Base-by-base conservation (phyloP, 2,888 invertebrate species). In the Brachynemurus nebulosus region DNA sequence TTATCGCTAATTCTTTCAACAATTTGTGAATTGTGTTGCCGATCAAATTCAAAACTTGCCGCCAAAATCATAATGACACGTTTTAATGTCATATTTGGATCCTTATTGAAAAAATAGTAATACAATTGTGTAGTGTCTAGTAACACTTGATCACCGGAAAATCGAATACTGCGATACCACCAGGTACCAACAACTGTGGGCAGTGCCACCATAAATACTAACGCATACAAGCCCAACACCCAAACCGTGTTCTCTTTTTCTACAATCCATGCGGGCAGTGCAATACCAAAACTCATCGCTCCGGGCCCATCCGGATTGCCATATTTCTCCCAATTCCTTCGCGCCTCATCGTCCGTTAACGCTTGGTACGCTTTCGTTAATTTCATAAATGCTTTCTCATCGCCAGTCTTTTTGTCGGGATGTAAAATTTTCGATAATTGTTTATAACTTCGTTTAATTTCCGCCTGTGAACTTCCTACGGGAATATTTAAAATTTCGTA, bases 301-400 rank as follows among this genome's bases (percentile, higher is more conserved):
- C 95, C 96, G 0, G 98, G 98, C 3, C 98, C 98, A 72, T 99
- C 98, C 1, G 98, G 98, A 71, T 99, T 98, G 17, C 98, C 98
- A 74, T 96, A 95, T 62, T 90, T 90, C 61, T 97, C 95, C 91
- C 95, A 99, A 68, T 99, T 99, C 61, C 85, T 83, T 50, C 90
- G 76, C 2, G 97, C 86, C 63, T 96, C 93, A 52, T 97, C 96
- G 69, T 99, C 95, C 45, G 98, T 99, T 48, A 98, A 71, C 14
- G 95, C 95, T 86, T 81, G 80, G 62, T 82, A 80, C 42, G 81
- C 81, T 74, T 98, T 99, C 6, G 95, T 90, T 38, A 99, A 74
- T 67, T 82, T 89, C 90, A 98, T 96, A 61, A 99, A 98, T 48
- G 86, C 86, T 62, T 92, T 90, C 59, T 93, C 90, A 72, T 96